These are phyloP conservation scores for Notoglanidium macrostoma DNA, from an alignment of 2,797 vertebrate genomes.

Conservation along the genomic window DNA sequence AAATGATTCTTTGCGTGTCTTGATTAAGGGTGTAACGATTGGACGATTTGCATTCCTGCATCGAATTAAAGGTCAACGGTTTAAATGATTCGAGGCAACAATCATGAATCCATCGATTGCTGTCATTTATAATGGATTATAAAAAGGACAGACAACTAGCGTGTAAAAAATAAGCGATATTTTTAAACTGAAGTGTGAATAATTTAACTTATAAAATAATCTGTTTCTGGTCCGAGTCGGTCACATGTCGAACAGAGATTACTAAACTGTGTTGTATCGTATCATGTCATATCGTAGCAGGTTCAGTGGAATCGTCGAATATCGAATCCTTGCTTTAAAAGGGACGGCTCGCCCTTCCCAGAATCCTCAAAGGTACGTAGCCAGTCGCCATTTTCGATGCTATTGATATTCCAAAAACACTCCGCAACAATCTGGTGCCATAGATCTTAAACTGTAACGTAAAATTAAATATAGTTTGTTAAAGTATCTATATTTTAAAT, in stretches of 20 bases:
- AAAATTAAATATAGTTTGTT: too few species aligned
- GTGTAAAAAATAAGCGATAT: neutral
- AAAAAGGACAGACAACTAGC: neutral
- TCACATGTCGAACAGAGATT: neutral
- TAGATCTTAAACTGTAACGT: too few species aligned
- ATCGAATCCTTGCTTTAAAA: neutral
- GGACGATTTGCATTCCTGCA: neutral
- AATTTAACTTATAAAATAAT: neutral
- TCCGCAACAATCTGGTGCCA: too few species aligned
- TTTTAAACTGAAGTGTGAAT: neutral
- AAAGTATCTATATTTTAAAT: too few species aligned
- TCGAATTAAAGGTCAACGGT: neutral
- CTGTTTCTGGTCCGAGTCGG: neutral
- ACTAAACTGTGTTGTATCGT: neutral
- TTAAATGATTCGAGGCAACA: neutral
- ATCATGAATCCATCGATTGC: neutral
- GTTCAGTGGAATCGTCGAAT: neutral
- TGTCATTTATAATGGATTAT: neutral
- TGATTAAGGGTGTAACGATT: neutral
- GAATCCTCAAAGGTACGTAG: too few species aligned
- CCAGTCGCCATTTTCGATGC: too few species aligned
- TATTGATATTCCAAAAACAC: too few species aligned
- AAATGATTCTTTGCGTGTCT: neutral
- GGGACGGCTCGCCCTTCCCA: too few species aligned
- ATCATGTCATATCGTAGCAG: neutral